A percentile compares a stretch with the other conserved stretches of the same genome.
These are phyloP conservation scores for Ceraclea dissimilis DNA, from an alignment of 2,888 invertebrate species.

Conservation along the genomic window DNA sequence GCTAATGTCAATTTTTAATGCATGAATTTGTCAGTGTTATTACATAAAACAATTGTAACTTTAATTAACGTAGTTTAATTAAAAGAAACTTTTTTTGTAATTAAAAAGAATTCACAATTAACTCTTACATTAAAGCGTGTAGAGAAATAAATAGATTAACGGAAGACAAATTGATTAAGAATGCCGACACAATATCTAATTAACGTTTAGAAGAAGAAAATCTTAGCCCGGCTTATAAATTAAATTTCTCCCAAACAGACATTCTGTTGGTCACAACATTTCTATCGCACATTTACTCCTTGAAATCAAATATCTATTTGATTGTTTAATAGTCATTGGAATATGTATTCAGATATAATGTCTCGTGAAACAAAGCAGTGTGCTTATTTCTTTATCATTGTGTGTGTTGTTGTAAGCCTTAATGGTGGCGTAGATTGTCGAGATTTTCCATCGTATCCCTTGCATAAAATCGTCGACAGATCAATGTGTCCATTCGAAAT, in stretches of 20 bases:
- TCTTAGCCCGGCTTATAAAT: slow-evolving; percentile 41
- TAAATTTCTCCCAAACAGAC: too few relatives aligned
- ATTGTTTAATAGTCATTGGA: not conserved
- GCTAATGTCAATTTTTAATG: too few relatives aligned
- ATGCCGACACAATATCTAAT: slow-evolving; percentile 5
- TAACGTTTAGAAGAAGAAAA: slow-evolving; percentile 9
- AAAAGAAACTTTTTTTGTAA: too few relatives aligned
- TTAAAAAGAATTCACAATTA: too few relatives aligned
- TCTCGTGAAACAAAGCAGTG: not conserved
- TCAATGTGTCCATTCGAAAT: slow-evolving; percentile 15
- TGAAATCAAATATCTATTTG: slow-evolving; percentile 12
- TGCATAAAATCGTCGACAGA: slow-evolving; percentile 11
- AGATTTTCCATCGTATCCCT: not conserved
- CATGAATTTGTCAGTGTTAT: too few relatives aligned
- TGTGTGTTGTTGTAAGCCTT: not conserved
- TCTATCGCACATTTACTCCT: slow-evolving; percentile 2
- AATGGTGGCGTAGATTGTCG: not conserved
- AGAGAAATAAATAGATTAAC: too few relatives aligned
- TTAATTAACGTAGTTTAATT: too few relatives aligned
- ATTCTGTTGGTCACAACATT: too few relatives aligned
- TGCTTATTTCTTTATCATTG: not conserved
- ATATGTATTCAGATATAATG: too few relatives aligned
- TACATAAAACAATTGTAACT: too few relatives aligned
- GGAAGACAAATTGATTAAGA: too few relatives aligned
- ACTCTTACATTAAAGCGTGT: too few relatives aligned